phyloP scores from a whole-genome alignment of 1,140 invertebrate species.

The Lordiphosa stackelbergi region DNA sequence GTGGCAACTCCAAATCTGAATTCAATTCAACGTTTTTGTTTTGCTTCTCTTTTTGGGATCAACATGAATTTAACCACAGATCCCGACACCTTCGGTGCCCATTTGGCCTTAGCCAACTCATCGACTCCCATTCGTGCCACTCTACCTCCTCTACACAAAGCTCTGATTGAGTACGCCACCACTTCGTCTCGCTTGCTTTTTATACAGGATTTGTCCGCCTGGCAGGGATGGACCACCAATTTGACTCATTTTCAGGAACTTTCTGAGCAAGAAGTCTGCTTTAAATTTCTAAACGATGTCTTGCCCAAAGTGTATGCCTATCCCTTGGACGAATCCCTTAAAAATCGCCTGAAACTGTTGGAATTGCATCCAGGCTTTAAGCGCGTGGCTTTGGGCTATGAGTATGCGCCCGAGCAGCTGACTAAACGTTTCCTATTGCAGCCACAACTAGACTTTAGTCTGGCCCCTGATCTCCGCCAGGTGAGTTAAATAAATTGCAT shows the following conservation, averaged over 20 bases:
- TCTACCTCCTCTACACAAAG: not conserved
- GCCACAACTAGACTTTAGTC: constrained; percentile 14
- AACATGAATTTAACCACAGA: constrained; percentile 2
- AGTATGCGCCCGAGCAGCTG: constrained; percentile 4
- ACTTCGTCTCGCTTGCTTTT: constrained; percentile 14
- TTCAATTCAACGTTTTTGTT: too few species aligned
- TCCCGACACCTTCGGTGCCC: not conserved
- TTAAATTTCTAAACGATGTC: constrained; percentile 14
- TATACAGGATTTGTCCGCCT: constrained; percentile 19
- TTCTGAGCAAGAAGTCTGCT: not conserved
- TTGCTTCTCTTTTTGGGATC: too few species aligned
- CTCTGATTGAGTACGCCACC: constrained; percentile 16
- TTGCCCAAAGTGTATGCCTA: constrained; percentile 22
- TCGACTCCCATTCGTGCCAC: not conserved
- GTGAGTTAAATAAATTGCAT: not conserved
- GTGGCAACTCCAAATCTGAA: not conserved
- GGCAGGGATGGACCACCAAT: not conserved
- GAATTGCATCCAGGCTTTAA: constrained; percentile 21
- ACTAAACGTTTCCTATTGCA: not conserved
- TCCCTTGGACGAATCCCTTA: not conserved
- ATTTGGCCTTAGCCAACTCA: not conserved
- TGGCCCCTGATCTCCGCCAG: not conserved
- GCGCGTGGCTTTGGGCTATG: constrained; percentile 15
- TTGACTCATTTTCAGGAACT: constrained; percentile 11
- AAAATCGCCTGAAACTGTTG: constrained; percentile 16